These are phyloP conservation scores for Podotricha telesiphe DNA, from an alignment of 2,888 invertebrate species.

Conservation along the genomic window DNA sequence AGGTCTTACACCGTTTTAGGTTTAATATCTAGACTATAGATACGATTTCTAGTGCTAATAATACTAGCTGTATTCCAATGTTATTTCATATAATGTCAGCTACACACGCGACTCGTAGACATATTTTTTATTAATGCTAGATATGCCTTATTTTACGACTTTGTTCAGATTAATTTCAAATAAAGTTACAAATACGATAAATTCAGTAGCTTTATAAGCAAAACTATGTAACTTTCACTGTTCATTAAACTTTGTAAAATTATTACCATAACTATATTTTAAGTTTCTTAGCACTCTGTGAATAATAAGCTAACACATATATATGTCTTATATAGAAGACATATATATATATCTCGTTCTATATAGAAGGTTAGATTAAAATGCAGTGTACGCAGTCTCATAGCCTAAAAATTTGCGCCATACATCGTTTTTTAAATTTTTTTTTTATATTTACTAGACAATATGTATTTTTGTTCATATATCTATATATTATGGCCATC, in stretches of 20 bases:
- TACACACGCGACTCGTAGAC: conserved; percentile 27
- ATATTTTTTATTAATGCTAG: conserved; percentile 18
- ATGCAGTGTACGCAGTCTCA: too few species aligned
- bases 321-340: too few species aligned
- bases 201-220: background rate
- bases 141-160: conserved; percentile 24
- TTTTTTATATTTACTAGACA: too few species aligned
- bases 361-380: too few species aligned
- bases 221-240: conserved; percentile 5
- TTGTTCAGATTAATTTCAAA: conserved; percentile 10
- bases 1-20: background rate
- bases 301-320: too few species aligned
- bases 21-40: conserved; percentile 8
- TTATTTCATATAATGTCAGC: conserved; percentile 15
- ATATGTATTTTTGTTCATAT: too few species aligned
- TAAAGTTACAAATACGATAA: background rate
- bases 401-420: too few species aligned
- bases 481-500: too few species aligned
- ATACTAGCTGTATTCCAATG: conserved; percentile 1
- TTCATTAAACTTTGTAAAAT: conserved; percentile 5
- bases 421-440: too few species aligned
- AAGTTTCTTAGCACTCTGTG: too few species aligned
- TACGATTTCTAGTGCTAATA: conserved; percentile 23
- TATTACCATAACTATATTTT: too few species aligned
- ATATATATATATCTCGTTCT: too few species aligned